Conservation (phyloP, 2,888 invertebrate genomes). For the Alsophila aescularia region DNA sequence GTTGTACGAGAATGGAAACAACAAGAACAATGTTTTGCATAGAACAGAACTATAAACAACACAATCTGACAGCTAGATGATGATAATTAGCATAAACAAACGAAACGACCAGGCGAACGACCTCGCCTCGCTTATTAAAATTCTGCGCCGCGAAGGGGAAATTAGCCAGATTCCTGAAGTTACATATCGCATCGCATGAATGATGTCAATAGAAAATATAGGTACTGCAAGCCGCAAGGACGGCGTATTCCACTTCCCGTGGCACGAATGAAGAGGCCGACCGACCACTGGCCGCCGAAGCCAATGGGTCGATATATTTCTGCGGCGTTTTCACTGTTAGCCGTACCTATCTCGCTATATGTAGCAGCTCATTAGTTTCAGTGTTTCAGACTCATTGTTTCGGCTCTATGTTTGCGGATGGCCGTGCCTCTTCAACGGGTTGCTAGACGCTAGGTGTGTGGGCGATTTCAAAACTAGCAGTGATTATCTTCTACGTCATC, state of each 20-base stretch:
- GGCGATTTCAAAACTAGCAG: slow-evolving; percentile 43
- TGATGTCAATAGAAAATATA: slow-evolving; percentile 49
- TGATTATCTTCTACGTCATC: slow-evolving; percentile 30
- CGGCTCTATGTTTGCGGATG: slow-evolving; percentile 27
- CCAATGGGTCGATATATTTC: slow-evolving; percentile 79
- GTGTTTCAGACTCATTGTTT: slow-evolving; percentile 48
- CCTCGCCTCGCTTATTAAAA: slow-evolving; percentile 37
- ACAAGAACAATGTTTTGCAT: slow-evolving; percentile 15
- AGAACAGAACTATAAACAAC: slow-evolving; percentile 30
- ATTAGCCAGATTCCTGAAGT: slow-evolving; percentile 30
- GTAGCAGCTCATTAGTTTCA: slow-evolving; percentile 42
- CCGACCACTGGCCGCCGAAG: slow-evolving; percentile 57
- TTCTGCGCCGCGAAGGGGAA: slow-evolving; percentile 23
- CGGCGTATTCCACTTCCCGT: slow-evolving; percentile 63
- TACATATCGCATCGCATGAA: slow-evolving; percentile 35
- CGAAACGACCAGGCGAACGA: slow-evolving; percentile 26
- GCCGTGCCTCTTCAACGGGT: slow-evolving; percentile 53
- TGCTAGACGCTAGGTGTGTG: slow-evolving; percentile 43
- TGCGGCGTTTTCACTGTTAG: slow-evolving; percentile 74
- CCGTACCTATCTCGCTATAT: slow-evolving; percentile 36
- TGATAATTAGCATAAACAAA: slow-evolving; percentile 34
- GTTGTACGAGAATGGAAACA: slow-evolving; percentile 27
- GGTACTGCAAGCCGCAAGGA: slow-evolving; percentile 59
- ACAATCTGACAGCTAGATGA: slow-evolving; percentile 20
- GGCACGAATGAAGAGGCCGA: slow-evolving; percentile 59